A percentile compares a stretch with the other conserved stretches of the same genome.
phyloP scores from a whole-genome alignment of 2,888 invertebrate species.

The Bembecia ichneumoniformis region DNA sequence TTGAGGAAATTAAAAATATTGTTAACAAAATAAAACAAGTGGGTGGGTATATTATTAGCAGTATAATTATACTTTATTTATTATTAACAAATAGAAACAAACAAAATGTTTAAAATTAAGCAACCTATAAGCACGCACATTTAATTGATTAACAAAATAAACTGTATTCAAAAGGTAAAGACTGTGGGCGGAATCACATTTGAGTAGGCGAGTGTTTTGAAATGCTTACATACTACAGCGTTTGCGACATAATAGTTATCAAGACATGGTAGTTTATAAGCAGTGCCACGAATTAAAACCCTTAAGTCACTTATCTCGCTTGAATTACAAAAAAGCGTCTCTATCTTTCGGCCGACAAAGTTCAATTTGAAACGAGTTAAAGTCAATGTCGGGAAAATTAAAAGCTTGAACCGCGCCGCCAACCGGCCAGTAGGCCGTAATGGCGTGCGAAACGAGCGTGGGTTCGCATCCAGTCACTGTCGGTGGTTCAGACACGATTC shows the following conservation, averaged over 20 bases:
- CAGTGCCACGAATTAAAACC: slow-evolving; percentile 28
- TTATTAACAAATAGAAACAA: too few relatives aligned
- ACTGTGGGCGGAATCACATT: slow-evolving; percentile 34
- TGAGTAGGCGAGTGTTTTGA: slow-evolving; percentile 41
- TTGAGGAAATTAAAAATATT: too few relatives aligned
- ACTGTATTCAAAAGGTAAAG: slow-evolving; percentile 24
- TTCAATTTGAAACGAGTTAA: background rate
- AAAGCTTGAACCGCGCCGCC: slow-evolving; percentile 26
- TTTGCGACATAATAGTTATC: slow-evolving; percentile 30
- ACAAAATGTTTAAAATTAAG: background rate
- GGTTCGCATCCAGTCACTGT: slow-evolving; percentile 27
- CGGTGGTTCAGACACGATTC: slow-evolving; percentile 32
- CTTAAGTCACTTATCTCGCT: slow-evolving; percentile 15
- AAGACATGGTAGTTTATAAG: slow-evolving; percentile 18
- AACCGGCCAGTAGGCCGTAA: slow-evolving; percentile 31
- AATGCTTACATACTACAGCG: slow-evolving; percentile 25
- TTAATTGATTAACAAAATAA: slow-evolving; percentile 21
- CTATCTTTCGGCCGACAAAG: background rate
- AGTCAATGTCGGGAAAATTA: slow-evolving; percentile 22
- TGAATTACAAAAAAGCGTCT: slow-evolving; percentile 3
- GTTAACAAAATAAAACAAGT: too few relatives aligned
- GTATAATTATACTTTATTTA: too few relatives aligned
- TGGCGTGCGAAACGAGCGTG: slow-evolving; percentile 34
- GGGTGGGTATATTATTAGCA: too few relatives aligned
- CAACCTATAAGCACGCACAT: slow-evolving; percentile 6